These are phyloP conservation scores for Cheilosia vulpina DNA, from an alignment of 2,888 invertebrate species.

Conservation along the genomic window DNA sequence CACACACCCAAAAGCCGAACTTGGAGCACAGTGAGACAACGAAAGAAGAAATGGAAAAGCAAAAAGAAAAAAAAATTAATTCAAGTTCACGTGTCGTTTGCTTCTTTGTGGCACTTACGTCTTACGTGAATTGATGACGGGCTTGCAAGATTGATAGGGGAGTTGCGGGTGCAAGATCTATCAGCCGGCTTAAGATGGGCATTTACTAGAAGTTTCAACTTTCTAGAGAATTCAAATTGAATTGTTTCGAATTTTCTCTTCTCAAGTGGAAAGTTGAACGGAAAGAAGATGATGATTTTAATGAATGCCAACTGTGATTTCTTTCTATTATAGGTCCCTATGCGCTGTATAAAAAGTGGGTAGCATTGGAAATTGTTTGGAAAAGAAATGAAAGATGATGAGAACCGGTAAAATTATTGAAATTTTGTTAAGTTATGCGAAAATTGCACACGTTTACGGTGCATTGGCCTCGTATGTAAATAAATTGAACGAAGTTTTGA, in stretches of 20 bases:
- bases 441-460: constrained; percentile 10
- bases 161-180: constrained; percentile 3
- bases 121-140: neutral
- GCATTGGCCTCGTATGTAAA: constrained; percentile 17
- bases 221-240: constrained; percentile 47
- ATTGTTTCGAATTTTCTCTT: constrained; percentile 59
- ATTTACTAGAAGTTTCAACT: constrained; percentile 64
- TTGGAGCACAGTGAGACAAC: constrained; percentile 36
- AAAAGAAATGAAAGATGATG: neutral
- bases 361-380: constrained; percentile 27
- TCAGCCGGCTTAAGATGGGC: constrained; percentile 67
- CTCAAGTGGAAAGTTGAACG: constrained; percentile 70
- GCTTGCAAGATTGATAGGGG: neutral
- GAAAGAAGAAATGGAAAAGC: constrained; percentile 11
- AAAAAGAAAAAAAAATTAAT: constrained; percentile 58
- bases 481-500: neutral
- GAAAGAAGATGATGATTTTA: constrained; percentile 54
- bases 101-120: constrained; percentile 26
- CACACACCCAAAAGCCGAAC: constrained; percentile 66
- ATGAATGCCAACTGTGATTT: constrained; percentile 61
- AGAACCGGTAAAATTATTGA: constrained; percentile 30
- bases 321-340: constrained; percentile 1
- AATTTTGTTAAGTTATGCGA: constrained; percentile 11
- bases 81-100: constrained; percentile 73
- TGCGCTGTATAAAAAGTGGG: constrained; percentile 33